Percentiles rank a stretch among this genome's conserved stretches.
Evolutionary conservation across 2,888 invertebrate species (phyloP).

Genomic region (Hyposoter dolosus): DNA sequence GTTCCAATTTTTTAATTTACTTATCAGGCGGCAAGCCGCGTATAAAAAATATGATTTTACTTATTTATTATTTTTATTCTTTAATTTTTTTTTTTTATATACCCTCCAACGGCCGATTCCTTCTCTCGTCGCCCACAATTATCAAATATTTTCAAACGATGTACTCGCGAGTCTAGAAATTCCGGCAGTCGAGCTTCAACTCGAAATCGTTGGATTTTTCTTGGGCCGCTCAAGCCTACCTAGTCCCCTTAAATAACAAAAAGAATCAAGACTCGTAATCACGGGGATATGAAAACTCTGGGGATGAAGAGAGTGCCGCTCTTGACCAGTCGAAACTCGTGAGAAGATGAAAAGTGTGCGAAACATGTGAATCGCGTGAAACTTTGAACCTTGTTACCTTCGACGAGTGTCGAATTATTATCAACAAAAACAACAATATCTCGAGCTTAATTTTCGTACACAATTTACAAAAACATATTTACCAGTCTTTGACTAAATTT

Average conservation of each 20-base stretch:
- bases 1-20: constrained; percentile 28
- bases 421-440: constrained; percentile 1
- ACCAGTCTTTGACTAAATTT: constrained; percentile 48
- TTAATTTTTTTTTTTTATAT: not conserved
- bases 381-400: constrained; percentile 61
- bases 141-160: not conserved
- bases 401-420: constrained; percentile 6
- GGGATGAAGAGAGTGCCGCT: constrained; percentile 19
- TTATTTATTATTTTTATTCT: not conserved
- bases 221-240: not conserved
- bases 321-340: constrained; percentile 47
- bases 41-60: constrained; percentile 27
- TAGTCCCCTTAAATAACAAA: constrained; percentile 19
- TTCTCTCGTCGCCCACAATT: not conserved
- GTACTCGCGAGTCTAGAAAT: not conserved
- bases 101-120: not conserved
- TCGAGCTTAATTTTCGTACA: not conserved
- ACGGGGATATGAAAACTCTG: constrained; percentile 8
- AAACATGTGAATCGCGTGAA: constrained; percentile 57
- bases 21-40: constrained; percentile 8
- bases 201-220: not conserved
- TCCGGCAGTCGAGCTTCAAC: not conserved
- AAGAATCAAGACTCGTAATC: constrained; percentile 24
- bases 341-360: not conserved
- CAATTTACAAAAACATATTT: constrained; percentile 36